Evolutionary conservation across 2,113 vertebrate species (phyloP).

Genomic region (Lycaon pictus): DNA sequence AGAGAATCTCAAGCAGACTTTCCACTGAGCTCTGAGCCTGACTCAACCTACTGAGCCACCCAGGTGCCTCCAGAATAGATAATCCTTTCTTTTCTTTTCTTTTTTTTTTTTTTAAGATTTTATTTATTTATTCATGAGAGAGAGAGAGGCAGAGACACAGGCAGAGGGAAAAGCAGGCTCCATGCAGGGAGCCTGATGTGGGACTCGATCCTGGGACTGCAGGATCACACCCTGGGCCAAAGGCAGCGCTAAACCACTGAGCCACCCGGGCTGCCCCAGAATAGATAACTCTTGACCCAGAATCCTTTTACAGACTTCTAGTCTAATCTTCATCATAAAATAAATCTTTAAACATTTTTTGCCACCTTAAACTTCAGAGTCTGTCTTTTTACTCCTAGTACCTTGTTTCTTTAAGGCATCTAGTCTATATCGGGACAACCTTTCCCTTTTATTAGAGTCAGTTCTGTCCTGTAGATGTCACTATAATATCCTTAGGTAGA

Average conservation of each 20-base stretch:
- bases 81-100: background rate
- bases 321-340: constrained; percentile 15
- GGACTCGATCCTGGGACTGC: background rate
- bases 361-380: background rate
- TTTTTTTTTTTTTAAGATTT: too few relatives aligned
- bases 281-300: background rate
- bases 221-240: background rate
- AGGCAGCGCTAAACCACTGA: background rate
- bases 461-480: background rate
- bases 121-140: background rate
- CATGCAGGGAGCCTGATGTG: background rate
- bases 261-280: background rate
- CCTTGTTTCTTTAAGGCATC: background rate
- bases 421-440: background rate
- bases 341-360: background rate
- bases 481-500: background rate
- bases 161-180: background rate
- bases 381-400: background rate
- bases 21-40: background rate
- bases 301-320: constrained; percentile 18
- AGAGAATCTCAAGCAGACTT: background rate
- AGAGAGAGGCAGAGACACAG: background rate
- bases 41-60: background rate
- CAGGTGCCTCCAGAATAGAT: background rate
- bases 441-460: background rate